phyloP scores from a whole-genome alignment of 2,888 invertebrate species.

The Rhaphigaster nebulosa region DNA sequence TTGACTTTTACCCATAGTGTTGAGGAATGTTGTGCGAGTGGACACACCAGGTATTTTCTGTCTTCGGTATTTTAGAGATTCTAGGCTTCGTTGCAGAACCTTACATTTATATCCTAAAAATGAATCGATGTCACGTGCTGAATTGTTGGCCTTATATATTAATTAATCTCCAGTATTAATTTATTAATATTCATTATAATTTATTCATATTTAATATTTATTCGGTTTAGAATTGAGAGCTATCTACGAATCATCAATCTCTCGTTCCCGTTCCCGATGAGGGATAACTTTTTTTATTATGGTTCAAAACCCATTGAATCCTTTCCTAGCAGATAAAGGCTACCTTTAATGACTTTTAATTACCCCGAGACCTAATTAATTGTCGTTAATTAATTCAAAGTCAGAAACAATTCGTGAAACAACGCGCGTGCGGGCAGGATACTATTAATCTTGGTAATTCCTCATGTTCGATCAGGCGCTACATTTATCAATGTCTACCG shows the following conservation, averaged over 20 bases:
- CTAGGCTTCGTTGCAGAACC: no score
- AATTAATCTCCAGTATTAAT: no score
- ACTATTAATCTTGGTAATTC: not conserved
- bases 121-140: no score
- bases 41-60: no score
- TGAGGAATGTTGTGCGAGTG: no score
- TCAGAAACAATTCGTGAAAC: conserved; percentile 19
- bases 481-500: not conserved
- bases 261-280: not conserved
- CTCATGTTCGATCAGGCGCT: not conserved
- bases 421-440: not conserved
- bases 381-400: conserved; percentile 8
- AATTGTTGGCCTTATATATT: no score
- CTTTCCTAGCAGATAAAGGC: not conserved
- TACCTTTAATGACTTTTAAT: not conserved
- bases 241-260: not conserved
- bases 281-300: not conserved
- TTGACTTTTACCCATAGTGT: no score
- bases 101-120: no score
- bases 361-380: not conserved
- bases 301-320: not conserved
- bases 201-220: no score
- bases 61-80: no score
- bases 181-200: no score
- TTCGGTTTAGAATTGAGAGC: no score